Percentiles rank a stretch among this genome's conserved stretches.
phyloP scores from a whole-genome alignment of 2,888 invertebrate genomes.

The Eutolmus rufibarbis region DNA sequence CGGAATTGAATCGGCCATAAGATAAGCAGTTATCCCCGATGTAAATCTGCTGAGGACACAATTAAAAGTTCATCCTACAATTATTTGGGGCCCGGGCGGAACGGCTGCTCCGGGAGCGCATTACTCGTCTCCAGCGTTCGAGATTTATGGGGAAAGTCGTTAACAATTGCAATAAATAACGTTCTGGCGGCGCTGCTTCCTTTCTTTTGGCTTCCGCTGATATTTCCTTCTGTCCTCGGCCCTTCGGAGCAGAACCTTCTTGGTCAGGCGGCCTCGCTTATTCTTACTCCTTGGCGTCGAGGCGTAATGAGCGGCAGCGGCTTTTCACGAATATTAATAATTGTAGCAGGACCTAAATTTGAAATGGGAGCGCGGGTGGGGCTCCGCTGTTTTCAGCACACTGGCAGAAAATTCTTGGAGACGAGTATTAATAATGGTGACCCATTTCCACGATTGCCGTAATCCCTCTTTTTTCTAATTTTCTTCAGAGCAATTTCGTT shows the following conservation, averaged over 20 bases:
- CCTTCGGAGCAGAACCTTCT: conserved; percentile 26
- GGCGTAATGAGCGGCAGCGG: not conserved
- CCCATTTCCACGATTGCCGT: not conserved
- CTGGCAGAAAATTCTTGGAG: not conserved
- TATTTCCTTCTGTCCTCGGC: conserved; percentile 45
- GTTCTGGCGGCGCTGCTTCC: conserved; percentile 50
- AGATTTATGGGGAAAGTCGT: conserved; percentile 53
- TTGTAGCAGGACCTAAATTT: not conserved
- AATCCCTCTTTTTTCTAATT: not conserved
- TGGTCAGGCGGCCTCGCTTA: not conserved
- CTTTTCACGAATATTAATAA: not conserved
- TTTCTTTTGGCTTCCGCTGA: conserved; percentile 47
- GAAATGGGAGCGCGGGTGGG: not conserved
- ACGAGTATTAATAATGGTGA: not conserved
- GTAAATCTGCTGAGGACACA: conserved; percentile 52
- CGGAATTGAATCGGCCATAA: conserved; percentile 47
- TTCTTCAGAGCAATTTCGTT: not conserved
- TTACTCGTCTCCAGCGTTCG: conserved; percentile 43
- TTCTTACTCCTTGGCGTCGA: not conserved
- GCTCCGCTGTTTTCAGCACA: not conserved
- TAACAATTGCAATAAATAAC: conserved; percentile 54
- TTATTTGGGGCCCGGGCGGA: conserved; percentile 48
- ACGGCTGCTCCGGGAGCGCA: conserved; percentile 18
- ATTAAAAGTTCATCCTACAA: conserved; percentile 52
- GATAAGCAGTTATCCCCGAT: conserved; percentile 48